phyloP scores from a whole-genome alignment of 2,797 vertebrate genomes.

The Alauda arvensis region DNA sequence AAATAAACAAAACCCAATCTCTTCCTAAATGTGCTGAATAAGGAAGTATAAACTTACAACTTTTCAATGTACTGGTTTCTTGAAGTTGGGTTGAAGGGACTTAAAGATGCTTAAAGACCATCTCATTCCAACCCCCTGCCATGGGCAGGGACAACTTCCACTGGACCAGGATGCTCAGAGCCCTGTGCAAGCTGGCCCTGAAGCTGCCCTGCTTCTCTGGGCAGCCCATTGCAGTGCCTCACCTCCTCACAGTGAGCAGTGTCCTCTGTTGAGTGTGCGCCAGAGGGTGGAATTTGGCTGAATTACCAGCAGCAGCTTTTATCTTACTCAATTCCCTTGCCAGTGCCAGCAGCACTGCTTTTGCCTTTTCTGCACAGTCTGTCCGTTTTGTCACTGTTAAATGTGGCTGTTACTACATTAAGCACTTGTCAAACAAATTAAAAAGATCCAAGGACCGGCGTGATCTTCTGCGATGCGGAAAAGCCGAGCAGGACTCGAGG shows the following conservation, averaged over 20 bases:
- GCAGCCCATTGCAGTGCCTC: not conserved
- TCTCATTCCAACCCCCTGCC: not conserved
- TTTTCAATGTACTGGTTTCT: not conserved
- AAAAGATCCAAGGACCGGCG: not conserved
- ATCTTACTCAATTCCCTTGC: not conserved
- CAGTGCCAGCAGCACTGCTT: not conserved
- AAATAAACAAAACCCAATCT: not conserved
- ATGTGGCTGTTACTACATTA: not conserved
- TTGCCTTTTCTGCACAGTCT: not conserved
- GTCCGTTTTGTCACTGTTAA: not conserved
- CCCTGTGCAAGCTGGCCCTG: not conserved
- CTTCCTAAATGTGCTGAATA: not conserved
- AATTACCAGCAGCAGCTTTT: not conserved
- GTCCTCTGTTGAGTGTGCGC: not conserved
- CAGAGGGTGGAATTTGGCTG: not conserved
- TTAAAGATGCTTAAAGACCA: no score
- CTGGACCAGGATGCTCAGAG: not conserved
- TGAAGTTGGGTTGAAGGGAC: not conserved
- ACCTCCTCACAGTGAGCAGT: not conserved
- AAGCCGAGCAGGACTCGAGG: constrained; percentile 3
- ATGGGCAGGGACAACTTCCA: not conserved
- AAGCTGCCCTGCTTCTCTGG: not conserved
- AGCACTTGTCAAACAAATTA: not conserved
- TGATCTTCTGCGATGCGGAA: not conserved
- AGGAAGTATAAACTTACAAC: not conserved